These are phyloP conservation scores for Chymomyza amoena DNA, from an alignment of 2,888 invertebrate genomes.

Conservation along the genomic window DNA sequence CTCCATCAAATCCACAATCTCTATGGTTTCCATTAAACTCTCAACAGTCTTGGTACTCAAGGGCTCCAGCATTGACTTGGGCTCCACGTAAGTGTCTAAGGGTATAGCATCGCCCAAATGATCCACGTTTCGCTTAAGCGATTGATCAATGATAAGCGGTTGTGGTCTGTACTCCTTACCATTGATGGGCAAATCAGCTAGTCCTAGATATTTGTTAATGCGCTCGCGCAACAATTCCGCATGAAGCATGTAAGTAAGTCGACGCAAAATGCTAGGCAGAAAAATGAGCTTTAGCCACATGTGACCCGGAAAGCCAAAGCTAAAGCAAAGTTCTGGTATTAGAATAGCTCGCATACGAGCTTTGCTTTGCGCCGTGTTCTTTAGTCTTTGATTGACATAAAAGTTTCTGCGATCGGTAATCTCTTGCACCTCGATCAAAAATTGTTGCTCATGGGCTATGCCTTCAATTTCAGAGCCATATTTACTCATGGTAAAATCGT, in stretches of 20 bases:
- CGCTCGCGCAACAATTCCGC: constrained; percentile 78
- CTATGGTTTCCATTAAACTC: constrained; percentile 22
- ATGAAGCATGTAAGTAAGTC: constrained; percentile 79
- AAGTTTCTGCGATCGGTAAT: constrained; percentile 76
- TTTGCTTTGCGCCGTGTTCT: constrained; percentile 71
- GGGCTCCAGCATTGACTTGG: constrained; percentile 60
- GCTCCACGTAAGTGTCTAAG: constrained; percentile 46
- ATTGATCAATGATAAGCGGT: constrained; percentile 69
- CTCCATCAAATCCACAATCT: constrained; percentile 39
- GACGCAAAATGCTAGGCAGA: constrained; percentile 91
- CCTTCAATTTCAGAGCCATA: constrained; percentile 81
- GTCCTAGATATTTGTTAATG: constrained; percentile 65
- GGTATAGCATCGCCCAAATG: constrained; percentile 55
- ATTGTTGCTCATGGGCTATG: constrained; percentile 83
- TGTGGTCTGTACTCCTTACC: constrained; percentile 59
- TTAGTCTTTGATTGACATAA: constrained; percentile 68
- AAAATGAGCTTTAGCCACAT: constrained; percentile 92
- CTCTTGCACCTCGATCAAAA: constrained; percentile 88
- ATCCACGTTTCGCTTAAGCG: constrained; percentile 65
- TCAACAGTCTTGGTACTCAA: constrained; percentile 55
- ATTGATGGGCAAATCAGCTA: constrained; percentile 42
- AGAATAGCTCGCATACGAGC: constrained; percentile 82
- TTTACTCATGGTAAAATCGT: constrained; percentile 87
- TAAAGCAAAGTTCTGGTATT: constrained; percentile 92
- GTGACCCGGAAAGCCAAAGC: constrained; percentile 84